These are phyloP conservation scores for Daphoenositta chrysoptera DNA, from an alignment of 2,113 vertebrate genomes.

Conservation along the genomic window DNA sequence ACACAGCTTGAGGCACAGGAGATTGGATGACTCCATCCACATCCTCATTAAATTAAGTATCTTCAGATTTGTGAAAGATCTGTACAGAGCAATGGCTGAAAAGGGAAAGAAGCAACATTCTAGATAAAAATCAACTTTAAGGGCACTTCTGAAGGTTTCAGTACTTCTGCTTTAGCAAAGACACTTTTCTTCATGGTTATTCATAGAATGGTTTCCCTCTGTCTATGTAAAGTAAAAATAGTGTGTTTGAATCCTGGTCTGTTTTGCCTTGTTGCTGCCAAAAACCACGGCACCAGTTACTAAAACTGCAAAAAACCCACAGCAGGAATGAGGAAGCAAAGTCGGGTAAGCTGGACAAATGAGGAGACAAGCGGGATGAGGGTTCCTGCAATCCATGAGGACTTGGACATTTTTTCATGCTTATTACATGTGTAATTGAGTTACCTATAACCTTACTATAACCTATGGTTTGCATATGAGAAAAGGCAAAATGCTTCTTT, in stretches of 20 bases:
- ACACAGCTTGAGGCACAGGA: background rate
- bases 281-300: background rate
- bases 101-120: background rate
- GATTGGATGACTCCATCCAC: background rate
- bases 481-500: background rate
- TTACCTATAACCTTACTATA: background rate
- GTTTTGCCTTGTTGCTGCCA: background rate
- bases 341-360: background rate
- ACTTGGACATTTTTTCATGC: background rate
- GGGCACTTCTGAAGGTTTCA: background rate
- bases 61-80: background rate
- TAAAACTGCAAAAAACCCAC: background rate
- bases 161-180: background rate
- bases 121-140: background rate
- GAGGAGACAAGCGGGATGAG: background rate
- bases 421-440: background rate
- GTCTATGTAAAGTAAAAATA: background rate
- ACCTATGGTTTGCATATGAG: background rate
- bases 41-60: background rate
- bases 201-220: background rate
- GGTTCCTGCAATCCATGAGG: background rate
- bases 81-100: background rate
- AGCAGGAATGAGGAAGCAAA: background rate
- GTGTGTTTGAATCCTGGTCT: background rate
- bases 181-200: background rate